phyloP scores from a whole-genome alignment of 2,888 invertebrate species.

The Amiota mariae region DNA sequence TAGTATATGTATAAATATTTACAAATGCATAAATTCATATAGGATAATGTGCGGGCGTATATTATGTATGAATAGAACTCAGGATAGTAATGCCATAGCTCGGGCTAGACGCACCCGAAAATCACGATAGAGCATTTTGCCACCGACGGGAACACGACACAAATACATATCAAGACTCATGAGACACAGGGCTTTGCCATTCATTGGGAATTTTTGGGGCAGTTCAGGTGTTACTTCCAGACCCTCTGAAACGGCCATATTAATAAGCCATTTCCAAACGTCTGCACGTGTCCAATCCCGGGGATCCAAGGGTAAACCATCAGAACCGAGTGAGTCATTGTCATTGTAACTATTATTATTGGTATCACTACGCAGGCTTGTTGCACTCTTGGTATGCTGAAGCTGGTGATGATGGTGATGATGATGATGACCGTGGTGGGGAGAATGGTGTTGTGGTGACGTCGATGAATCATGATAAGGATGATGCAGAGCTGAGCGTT shows the following conservation, averaged over 20 bases:
- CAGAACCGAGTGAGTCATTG: conserved; percentile 58
- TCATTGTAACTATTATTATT: conserved; percentile 51
- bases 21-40: conserved; percentile 16
- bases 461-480: conserved; percentile 51
- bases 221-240: conserved; percentile 71
- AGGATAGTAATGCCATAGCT: conserved; percentile 77
- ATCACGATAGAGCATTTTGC: conserved; percentile 81
- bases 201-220: conserved; percentile 81
- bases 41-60: neutral
- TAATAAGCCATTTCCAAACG: conserved; percentile 80
- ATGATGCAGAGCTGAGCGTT: conserved; percentile 53
- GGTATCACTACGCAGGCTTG: conserved; percentile 39
- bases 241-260: conserved; percentile 76
- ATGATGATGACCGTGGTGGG: conserved; percentile 36
- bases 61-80: conserved; percentile 24
- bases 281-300: conserved; percentile 82
- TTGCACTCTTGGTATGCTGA: neutral
- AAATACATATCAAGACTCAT: conserved; percentile 86
- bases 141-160: conserved; percentile 80
- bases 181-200: conserved; percentile 85
- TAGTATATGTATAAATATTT: conserved; percentile 5
- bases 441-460: conserved; percentile 48
- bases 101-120: conserved; percentile 81
- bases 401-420: conserved; percentile 31
- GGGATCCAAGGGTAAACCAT: conserved; percentile 77